Evolutionary conservation across 2,888 invertebrate genomes (phyloP).

Genomic region (Theristus sp.): DNA sequence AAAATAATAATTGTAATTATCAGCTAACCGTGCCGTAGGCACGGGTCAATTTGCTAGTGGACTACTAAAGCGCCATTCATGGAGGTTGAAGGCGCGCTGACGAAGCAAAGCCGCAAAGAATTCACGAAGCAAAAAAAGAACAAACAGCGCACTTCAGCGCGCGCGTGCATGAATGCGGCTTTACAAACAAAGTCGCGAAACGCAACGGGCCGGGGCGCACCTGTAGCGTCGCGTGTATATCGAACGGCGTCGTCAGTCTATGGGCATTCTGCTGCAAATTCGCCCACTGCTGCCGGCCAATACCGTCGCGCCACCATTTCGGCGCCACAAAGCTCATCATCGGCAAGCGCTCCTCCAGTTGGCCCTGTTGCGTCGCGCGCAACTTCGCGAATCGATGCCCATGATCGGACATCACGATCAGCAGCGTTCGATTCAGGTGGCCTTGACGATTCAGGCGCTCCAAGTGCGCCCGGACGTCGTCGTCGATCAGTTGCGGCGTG

Average conservation of each 20-base stretch:
- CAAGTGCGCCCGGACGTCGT: constrained; percentile 16
- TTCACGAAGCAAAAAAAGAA: too few species aligned
- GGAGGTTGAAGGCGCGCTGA: too few species aligned
- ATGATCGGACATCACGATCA: constrained; percentile 81
- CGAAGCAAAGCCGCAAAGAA: too few species aligned
- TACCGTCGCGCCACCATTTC: neutral
- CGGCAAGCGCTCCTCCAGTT: constrained; percentile 72
- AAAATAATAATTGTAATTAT: too few species aligned
- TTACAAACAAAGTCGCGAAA: too few species aligned
- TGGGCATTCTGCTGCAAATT: constrained; percentile 35
- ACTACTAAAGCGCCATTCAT: too few species aligned
- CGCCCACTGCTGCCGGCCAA: neutral
- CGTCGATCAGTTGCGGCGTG: constrained; percentile 19
- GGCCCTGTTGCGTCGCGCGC: constrained; percentile 58
- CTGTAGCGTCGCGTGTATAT: constrained; percentile 58
- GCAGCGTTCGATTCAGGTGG: constrained; percentile 53
- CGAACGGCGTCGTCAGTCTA: constrained; percentile 65
- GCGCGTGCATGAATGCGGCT: too few species aligned
- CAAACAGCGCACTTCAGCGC: too few species aligned
- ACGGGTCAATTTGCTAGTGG: too few species aligned
- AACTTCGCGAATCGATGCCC: constrained; percentile 65
- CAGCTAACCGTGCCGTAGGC: too few species aligned
- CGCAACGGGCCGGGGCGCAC: too few species aligned
- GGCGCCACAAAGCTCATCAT: constrained; percentile 48
- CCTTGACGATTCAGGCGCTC: constrained; percentile 30